These are phyloP conservation scores for Campopleginae sp. DNA, from an alignment of 2,888 invertebrate genomes.

Conservation along the genomic window DNA sequence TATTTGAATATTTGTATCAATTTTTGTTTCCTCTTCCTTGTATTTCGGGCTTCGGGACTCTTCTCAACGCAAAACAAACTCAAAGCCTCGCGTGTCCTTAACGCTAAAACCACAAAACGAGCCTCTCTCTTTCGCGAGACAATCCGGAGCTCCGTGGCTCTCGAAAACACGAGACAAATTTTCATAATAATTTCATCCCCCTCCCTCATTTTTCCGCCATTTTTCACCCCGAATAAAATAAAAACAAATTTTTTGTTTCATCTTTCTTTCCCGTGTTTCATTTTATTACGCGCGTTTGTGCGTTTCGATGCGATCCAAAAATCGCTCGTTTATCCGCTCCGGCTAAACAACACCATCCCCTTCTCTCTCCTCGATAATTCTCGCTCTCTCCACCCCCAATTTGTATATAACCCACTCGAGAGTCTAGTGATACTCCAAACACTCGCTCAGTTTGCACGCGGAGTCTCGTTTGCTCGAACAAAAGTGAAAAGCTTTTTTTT, in stretches of 20 bases:
- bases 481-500: conserved; percentile 73
- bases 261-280: background rate
- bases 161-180: background rate
- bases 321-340: conserved; percentile 53
- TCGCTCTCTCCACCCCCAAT: conserved; percentile 21
- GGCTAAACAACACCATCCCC: conserved; percentile 26
- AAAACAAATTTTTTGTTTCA: background rate
- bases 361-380: conserved; percentile 59
- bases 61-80: conserved; percentile 55
- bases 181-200: background rate
- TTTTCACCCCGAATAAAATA: background rate
- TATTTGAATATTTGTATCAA: conserved; percentile 26
- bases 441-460: conserved; percentile 59
- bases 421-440: conserved; percentile 71
- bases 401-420: conserved; percentile 57
- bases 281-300: background rate
- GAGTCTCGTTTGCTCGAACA: conserved; percentile 71
- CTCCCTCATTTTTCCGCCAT: background rate
- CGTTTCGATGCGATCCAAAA: conserved; percentile 35
- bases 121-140: background rate
- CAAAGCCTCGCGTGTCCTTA: conserved; percentile 57
- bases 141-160: background rate
- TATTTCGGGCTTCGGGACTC: conserved; percentile 23
- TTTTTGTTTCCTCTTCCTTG: conserved; percentile 19
- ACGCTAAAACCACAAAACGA: conserved; percentile 58